A percentile compares a stretch with the other conserved stretches of the same genome.
Conservation (phyloP, 2,797 vertebrate species). For the Thripadectes ignobilis region DNA sequence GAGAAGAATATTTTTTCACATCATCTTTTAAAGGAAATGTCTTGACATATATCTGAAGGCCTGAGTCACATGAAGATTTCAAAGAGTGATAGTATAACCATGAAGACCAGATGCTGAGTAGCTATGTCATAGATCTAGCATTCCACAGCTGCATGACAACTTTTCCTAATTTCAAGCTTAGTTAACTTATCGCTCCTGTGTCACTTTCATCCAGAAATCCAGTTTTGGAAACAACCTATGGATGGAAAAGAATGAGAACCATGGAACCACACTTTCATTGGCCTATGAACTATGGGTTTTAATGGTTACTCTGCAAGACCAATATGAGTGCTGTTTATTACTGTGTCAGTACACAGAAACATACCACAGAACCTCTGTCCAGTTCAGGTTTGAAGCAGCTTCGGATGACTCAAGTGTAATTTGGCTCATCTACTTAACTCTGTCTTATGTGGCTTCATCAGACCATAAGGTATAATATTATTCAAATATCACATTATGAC, state of each 20-base stretch:
- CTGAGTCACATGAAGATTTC: not conserved
- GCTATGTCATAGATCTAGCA: not conserved
- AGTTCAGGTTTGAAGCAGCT: not conserved
- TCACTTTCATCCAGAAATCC: not conserved
- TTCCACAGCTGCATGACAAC: not conserved
- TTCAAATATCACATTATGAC: not conserved
- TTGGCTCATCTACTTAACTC: not conserved
- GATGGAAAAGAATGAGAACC: not conserved
- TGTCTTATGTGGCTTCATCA: not conserved
- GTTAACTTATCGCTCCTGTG: not conserved
- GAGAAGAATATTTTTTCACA: not conserved
- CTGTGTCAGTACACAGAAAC: not conserved
- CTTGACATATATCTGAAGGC: not conserved
- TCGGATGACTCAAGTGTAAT: not conserved
- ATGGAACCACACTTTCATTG: not conserved
- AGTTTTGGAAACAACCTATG: not conserved
- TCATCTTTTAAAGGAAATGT: not conserved
- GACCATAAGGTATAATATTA: not conserved
- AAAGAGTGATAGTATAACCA: not conserved
- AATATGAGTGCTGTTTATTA: not conserved
- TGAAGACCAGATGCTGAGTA: not conserved
- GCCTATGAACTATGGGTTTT: not conserved
- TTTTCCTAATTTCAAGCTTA: not conserved
- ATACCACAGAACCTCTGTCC: not conserved
- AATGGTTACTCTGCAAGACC: not conserved